phyloP scores from a whole-genome alignment of 2,797 vertebrate species.

The Mallotus villosus region DNA sequence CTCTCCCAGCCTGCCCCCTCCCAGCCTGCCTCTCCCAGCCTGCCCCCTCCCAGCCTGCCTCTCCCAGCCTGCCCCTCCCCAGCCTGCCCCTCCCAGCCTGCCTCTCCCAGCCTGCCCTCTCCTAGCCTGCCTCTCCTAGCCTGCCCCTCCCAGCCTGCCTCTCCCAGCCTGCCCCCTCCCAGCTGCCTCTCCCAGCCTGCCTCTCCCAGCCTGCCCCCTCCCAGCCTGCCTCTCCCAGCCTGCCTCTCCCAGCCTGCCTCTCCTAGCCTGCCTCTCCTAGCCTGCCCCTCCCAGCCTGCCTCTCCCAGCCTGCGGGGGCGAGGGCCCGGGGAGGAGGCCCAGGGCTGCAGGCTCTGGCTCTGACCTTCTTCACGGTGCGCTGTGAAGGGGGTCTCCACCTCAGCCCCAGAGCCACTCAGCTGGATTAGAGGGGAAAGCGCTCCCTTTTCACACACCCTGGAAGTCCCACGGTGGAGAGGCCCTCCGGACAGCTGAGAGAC shows the following conservation, averaged over 20 bases:
- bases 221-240: conserved; percentile 36
- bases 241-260: conserved; percentile 40
- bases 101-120: conserved; percentile 33
- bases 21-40: conserved; percentile 36
- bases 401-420: neutral
- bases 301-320: too few relatives aligned
- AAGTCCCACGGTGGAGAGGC: neutral
- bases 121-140: conserved; percentile 36
- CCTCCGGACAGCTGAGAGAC: neutral
- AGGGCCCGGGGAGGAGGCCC: conserved; percentile 32
- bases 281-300: conserved; percentile 38
- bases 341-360: neutral
- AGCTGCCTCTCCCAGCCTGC: conserved; percentile 38
- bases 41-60: conserved; percentile 37
- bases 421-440: conserved; percentile 18
- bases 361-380: conserved; percentile 20
- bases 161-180: too few relatives aligned
- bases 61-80: too few relatives aligned
- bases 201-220: conserved; percentile 34
- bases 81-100: conserved; percentile 40
- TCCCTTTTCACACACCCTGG: conserved; percentile 12
- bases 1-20: conserved; percentile 34
- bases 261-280: too few relatives aligned
- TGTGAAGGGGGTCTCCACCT: conserved; percentile 29
- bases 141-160: conserved; percentile 40